These are phyloP conservation scores for Pseudocheirus occidentalis DNA, from an alignment of 2,797 vertebrate genomes.

Conservation along the genomic window DNA sequence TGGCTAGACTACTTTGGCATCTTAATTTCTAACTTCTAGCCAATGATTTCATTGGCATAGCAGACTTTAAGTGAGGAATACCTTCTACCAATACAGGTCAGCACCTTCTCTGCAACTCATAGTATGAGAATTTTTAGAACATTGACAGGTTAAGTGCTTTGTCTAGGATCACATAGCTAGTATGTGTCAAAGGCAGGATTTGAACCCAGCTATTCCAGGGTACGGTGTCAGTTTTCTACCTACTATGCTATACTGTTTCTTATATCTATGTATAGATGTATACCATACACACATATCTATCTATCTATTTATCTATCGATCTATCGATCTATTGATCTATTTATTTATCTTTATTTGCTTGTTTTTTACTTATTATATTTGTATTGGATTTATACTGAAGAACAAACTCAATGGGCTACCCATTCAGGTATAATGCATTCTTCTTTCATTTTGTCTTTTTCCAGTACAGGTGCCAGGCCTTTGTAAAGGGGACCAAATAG, in stretches of 20 bases:
- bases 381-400: not conserved
- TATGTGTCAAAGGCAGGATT: not conserved
- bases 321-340: no score
- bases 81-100: not conserved
- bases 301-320: no score
- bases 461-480: not conserved
- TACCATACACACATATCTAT: not conserved
- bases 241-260: not conserved
- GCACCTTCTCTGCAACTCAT: not conserved
- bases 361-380: not conserved
- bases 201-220: not conserved
- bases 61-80: not conserved
- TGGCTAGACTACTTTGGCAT: not conserved
- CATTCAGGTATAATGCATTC: not conserved
- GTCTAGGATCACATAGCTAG: not conserved
- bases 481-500: not conserved
- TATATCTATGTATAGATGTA: not conserved
- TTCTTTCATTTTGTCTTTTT: not conserved
- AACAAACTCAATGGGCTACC: not conserved
- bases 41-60: not conserved
- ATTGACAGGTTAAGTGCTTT: not conserved
- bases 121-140: not conserved
- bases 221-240: not conserved
- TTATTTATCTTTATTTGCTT: no score
- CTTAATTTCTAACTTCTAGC: not conserved